A percentile compares a stretch with the other conserved stretches of the same genome.
Conservation (phyloP, 2,113 vertebrate genomes). For the Enhydra lutris region DNA sequence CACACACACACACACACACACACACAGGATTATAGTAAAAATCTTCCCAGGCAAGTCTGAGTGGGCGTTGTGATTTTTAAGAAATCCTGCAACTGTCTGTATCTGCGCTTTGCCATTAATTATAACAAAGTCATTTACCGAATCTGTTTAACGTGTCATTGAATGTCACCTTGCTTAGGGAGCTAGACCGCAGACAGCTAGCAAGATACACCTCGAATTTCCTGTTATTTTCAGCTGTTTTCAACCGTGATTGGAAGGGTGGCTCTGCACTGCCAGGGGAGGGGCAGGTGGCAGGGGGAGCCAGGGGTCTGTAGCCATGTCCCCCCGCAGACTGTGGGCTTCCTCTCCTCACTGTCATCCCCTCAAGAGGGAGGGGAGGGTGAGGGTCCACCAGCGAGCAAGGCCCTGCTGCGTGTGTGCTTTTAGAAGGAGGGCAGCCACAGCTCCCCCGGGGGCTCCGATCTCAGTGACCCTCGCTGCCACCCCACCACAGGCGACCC, state of each 20-base stretch:
- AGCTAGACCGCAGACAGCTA: not conserved
- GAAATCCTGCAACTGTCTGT: not conserved
- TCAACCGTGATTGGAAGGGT: not conserved
- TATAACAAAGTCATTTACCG: accelerated
- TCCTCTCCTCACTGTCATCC: not conserved
- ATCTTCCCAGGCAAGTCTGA: not conserved
- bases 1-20: too few species aligned
- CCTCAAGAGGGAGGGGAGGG: not conserved
- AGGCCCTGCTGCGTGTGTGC: accelerated
- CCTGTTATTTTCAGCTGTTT: not conserved
- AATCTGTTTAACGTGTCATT: too few species aligned
- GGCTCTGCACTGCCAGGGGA: accelerated
- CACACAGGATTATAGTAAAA: not conserved
- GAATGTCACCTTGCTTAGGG: not conserved
- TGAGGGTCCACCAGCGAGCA: accelerated
- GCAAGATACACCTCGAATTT: not conserved
- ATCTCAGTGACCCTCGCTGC: accelerated
- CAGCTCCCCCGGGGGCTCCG: accelerated
- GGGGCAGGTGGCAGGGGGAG: accelerated
- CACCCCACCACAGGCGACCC: accelerated
- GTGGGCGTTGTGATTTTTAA: too few species aligned
- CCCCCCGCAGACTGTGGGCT: too few species aligned
- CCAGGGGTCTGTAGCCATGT: accelerated
- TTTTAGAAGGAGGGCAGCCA: accelerated
- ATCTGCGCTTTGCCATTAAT: accelerated